A percentile compares a stretch with the other conserved stretches of the same genome.
phyloP scores from a whole-genome alignment of 2,888 invertebrate species.

The Latheticus oryzae region DNA sequence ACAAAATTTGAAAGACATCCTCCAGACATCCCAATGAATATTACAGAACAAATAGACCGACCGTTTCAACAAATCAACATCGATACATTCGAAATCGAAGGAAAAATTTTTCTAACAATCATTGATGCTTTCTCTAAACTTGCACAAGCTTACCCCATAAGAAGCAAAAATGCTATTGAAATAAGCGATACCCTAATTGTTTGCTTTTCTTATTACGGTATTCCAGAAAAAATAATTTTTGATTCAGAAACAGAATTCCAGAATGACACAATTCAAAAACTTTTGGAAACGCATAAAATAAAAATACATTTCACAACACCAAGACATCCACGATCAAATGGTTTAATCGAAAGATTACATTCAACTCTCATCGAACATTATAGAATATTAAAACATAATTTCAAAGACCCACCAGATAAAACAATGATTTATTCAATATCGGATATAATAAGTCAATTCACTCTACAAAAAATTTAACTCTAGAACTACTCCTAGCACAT shows the following conservation, averaged over 20 bases:
- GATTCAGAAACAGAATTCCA: neutral
- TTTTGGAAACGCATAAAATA: too few relatives aligned
- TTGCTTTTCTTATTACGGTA: too few relatives aligned
- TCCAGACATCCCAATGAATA: conserved; percentile 41
- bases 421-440: too few relatives aligned
- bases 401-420: too few relatives aligned
- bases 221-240: neutral
- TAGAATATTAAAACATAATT: too few relatives aligned
- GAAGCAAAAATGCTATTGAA: neutral
- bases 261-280: conserved; percentile 1
- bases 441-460: too few relatives aligned
- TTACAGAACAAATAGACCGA: conserved; percentile 46
- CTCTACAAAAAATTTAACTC: too few relatives aligned
- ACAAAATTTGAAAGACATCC: conserved; percentile 48
- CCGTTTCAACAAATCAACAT: conserved; percentile 50
- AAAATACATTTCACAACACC: too few relatives aligned
- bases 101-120: conserved; percentile 30
- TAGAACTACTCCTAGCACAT: too few relatives aligned
- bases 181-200: conserved; percentile 4
- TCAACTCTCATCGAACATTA: too few relatives aligned
- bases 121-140: conserved; percentile 33
- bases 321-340: too few relatives aligned
- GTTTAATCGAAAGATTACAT: too few relatives aligned
- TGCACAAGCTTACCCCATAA: conserved; percentile 23
- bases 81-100: conserved; percentile 44